Percentiles rank a stretch among this genome's conserved stretches.
Conservation (phyloP, 2,888 invertebrate species). For the Cynaeus angustus region DNA sequence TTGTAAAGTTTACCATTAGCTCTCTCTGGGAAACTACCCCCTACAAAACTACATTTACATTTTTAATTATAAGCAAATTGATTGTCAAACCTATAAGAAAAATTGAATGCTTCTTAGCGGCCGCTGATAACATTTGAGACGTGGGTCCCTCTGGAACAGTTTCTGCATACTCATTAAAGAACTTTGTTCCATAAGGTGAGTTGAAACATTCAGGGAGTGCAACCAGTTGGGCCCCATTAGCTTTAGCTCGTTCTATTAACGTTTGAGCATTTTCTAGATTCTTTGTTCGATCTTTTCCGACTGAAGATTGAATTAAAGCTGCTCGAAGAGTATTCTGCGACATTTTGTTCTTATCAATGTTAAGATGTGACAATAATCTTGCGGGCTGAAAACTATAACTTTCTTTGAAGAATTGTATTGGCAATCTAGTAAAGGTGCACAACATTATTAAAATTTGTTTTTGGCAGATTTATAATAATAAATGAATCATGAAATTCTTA, state of each 20-base stretch:
- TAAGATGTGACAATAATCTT: too few relatives aligned
- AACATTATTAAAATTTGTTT: too few relatives aligned
- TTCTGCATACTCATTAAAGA: slow-evolving; percentile 87
- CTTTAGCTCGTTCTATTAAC: slow-evolving; percentile 80
- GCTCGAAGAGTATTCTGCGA: slow-evolving; percentile 67
- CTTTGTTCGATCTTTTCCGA: slow-evolving; percentile 81
- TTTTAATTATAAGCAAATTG: neutral
- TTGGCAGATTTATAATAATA: too few relatives aligned
- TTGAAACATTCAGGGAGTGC: slow-evolving; percentile 94
- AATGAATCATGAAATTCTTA: too few relatives aligned
- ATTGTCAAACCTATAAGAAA: slow-evolving; percentile 76
- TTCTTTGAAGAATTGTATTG: too few relatives aligned
- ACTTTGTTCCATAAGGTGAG: slow-evolving; percentile 91
- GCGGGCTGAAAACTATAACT: too few relatives aligned
- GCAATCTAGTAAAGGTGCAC: too few relatives aligned
- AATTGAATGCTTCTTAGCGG: slow-evolving; percentile 84
- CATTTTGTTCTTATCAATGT: slow-evolving; percentile 15
- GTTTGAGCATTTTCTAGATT: slow-evolving; percentile 84
- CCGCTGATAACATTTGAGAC: slow-evolving; percentile 79
- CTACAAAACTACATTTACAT: slow-evolving; percentile 5
- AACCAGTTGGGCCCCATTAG: slow-evolving; percentile 78
- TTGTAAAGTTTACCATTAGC: slow-evolving; percentile 81
- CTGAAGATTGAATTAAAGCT: slow-evolving; percentile 88
- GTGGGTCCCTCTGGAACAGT: slow-evolving; percentile 86
- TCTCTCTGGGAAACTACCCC: slow-evolving; percentile 92